Conservation (phyloP, 2,888 invertebrate species). For the Leptodirus hochenwartii region DNA sequence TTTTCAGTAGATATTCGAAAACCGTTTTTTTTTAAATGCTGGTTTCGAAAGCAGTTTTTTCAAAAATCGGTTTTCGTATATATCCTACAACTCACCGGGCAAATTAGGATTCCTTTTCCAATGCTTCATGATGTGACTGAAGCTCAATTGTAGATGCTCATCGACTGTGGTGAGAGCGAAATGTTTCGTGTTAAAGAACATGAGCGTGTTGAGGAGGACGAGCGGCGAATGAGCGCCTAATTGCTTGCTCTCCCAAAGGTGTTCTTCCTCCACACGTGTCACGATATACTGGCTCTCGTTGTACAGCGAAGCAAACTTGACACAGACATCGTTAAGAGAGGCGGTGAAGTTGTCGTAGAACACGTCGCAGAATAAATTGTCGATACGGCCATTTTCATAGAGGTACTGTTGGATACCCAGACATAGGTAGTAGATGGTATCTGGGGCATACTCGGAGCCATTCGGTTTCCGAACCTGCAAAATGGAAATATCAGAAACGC, state of each 20-base stretch:
- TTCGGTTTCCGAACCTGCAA: too few species aligned
- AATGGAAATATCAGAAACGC: too few species aligned
- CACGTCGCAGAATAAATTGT: slow-evolving; percentile 79
- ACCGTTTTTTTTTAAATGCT: too few species aligned
- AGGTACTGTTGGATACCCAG: slow-evolving; percentile 79
- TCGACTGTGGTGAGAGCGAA: slow-evolving; percentile 76
- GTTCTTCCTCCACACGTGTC: slow-evolving; percentile 78
- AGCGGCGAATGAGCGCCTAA: slow-evolving; percentile 82
- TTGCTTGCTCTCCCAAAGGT: slow-evolving; percentile 84
- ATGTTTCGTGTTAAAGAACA: slow-evolving; percentile 87
- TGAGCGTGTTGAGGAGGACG: slow-evolving; percentile 69
- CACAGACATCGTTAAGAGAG: slow-evolving; percentile 63
- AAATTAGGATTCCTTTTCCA: slow-evolving; percentile 62
- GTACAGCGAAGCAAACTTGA: slow-evolving; percentile 56
- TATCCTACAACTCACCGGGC: too few species aligned
- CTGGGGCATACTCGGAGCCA: slow-evolving; percentile 55
- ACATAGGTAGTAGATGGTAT: slow-evolving; percentile 78
- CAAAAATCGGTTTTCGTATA: slow-evolving; percentile 49
- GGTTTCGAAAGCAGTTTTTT: too few species aligned
- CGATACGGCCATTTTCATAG: slow-evolving; percentile 73
- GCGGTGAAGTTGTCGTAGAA: slow-evolving; percentile 78
- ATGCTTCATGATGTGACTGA: slow-evolving; percentile 81
- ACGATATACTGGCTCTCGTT: slow-evolving; percentile 69
- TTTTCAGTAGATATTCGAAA: too few species aligned
- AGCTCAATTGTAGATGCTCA: slow-evolving; percentile 73